phyloP scores from a whole-genome alignment of 1,140 invertebrate species.

The Trichonephila clavata region DNA sequence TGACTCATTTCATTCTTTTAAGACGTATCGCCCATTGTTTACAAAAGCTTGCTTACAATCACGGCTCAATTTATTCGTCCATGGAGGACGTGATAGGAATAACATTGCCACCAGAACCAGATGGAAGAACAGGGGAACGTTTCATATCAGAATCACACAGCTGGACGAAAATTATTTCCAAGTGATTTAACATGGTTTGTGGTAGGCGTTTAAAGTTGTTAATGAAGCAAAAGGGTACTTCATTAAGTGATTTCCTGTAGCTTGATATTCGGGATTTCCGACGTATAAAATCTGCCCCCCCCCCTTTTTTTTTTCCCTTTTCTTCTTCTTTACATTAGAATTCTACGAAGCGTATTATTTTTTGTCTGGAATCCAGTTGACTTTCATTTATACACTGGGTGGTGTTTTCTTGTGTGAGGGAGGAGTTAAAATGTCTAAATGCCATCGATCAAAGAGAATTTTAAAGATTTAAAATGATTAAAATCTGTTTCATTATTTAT shows the following conservation, averaged over 20 bases:
- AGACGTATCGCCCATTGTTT: background rate
- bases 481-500: too few relatives aligned
- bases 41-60: background rate
- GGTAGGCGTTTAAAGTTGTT: background rate
- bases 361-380: too few relatives aligned
- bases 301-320: too few relatives aligned
- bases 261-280: background rate
- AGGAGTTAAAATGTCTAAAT: too few relatives aligned
- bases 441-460: too few relatives aligned
- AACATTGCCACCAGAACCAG: background rate
- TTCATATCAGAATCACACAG: background rate
- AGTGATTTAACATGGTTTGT: background rate
- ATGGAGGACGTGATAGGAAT: background rate
- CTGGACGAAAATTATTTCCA: constrained; percentile 17
- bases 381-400: too few relatives aligned
- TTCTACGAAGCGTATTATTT: too few relatives aligned
- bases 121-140: background rate
- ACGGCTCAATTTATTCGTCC: background rate
- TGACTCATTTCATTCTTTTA: background rate
- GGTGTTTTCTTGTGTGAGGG: too few relatives aligned
- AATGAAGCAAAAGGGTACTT: background rate
- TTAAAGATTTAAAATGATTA: too few relatives aligned
- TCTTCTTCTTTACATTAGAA: too few relatives aligned
- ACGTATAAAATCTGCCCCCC: too few relatives aligned
- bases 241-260: background rate